Evolutionary conservation across 2,797 vertebrate genomes (phyloP).

Genomic region (Platalea minor): DNA sequence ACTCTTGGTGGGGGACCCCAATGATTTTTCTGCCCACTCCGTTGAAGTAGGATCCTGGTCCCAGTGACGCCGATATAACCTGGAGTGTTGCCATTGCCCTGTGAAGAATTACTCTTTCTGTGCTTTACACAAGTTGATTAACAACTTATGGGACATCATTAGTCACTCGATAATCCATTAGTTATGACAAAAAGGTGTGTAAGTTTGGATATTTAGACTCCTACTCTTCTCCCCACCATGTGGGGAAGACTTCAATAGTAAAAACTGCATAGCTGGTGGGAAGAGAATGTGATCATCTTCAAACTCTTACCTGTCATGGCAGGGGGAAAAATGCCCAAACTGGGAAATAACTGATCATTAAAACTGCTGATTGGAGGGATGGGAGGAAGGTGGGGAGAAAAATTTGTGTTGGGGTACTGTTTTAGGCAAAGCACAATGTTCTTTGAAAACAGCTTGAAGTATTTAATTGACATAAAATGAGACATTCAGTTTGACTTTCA

Average conservation of each 20-base stretch:
- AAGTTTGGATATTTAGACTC: not conserved
- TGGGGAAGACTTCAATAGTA: not conserved
- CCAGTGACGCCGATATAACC: not conserved
- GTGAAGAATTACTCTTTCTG: not conserved
- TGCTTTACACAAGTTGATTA: not conserved
- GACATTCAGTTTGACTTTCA: not conserved
- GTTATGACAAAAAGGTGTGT: not conserved
- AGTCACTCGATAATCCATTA: not conserved
- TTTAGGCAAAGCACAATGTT: not conserved
- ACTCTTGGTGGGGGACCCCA: not conserved
- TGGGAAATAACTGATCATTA: not conserved
- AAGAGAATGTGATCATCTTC: not conserved
- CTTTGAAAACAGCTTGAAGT: not conserved
- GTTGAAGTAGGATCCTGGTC: not conserved
- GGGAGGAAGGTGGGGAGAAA: not conserved
- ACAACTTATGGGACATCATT: not conserved
- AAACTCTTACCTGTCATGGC: not conserved
- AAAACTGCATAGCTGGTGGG: not conserved
- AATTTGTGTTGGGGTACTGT: not conserved
- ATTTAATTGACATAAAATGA: not conserved
- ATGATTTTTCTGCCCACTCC: not conserved
- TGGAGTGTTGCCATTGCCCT: not conserved
- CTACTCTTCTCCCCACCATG: not conserved
- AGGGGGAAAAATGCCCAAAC: not conserved
- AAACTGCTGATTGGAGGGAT: not conserved